phyloP scores from a whole-genome alignment of 2,888 invertebrate species.

The Perizoma affinitatum region DNA sequence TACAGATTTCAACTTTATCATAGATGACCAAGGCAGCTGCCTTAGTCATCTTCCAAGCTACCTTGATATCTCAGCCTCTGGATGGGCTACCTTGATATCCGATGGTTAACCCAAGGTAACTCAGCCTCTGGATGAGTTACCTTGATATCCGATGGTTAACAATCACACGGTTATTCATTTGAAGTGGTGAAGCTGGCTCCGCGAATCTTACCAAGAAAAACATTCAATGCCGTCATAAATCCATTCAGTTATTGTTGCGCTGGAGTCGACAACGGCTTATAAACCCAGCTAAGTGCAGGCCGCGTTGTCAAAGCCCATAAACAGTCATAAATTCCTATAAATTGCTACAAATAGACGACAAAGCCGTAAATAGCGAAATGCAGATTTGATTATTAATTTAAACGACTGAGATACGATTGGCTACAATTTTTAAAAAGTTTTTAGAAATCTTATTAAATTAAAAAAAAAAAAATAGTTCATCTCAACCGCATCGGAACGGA shows the following conservation, averaged over 20 bases:
- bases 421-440: background rate
- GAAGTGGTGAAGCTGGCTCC: constrained; percentile 38
- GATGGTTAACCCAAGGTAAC: no score
- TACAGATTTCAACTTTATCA: no score
- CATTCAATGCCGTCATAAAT: constrained; percentile 67
- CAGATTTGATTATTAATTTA: constrained; percentile 52
- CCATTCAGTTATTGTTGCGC: constrained; percentile 55
- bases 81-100: no score
- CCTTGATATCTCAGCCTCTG: no score
- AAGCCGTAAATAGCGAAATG: constrained; percentile 51
- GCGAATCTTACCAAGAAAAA: constrained; percentile 62
- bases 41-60: no score
- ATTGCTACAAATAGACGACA: constrained; percentile 49
- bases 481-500: no score
- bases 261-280: constrained; percentile 56
- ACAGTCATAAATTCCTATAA: constrained; percentile 29
- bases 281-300: constrained; percentile 53
- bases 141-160: no score
- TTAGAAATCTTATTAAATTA: no score
- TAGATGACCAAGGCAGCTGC: no score
- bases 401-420: constrained; percentile 34
- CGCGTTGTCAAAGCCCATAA: constrained; percentile 54
- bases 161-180: constrained; percentile 1
- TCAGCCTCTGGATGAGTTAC: no score
- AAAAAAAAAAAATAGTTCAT: no score